phyloP scores from a whole-genome alignment of 2,888 invertebrate genomes.

The Rhaphigaster nebulosa region DNA sequence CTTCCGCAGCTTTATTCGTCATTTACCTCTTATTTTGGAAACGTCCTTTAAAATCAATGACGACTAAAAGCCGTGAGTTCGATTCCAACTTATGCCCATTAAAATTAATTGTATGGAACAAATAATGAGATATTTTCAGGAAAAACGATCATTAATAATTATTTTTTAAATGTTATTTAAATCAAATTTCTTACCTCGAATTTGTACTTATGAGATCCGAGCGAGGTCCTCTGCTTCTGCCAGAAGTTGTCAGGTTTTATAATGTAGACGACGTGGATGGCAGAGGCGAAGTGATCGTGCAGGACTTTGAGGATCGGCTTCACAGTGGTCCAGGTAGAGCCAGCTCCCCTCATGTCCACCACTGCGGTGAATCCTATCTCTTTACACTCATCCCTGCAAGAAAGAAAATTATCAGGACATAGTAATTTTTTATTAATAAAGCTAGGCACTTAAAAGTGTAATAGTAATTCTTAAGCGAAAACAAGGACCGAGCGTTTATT shows the following conservation, averaged over 20 bases:
- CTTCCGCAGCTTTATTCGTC: too few relatives aligned
- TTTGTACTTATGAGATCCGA: constrained; percentile 98
- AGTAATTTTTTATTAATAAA: not conserved
- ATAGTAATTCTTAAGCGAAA: too few relatives aligned
- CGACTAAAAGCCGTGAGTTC: too few relatives aligned
- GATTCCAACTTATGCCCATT: too few relatives aligned
- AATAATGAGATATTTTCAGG: too few relatives aligned
- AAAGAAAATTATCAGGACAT: constrained; percentile 58
- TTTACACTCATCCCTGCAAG: constrained; percentile 85
- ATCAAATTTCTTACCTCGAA: constrained; percentile 86
- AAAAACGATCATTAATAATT: too few relatives aligned
- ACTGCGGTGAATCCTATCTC: constrained; percentile 94
- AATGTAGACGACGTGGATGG: constrained; percentile 94
- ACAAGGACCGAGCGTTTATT: too few relatives aligned
- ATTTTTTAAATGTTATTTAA: too few relatives aligned
- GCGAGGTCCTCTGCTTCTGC: constrained; percentile 98
- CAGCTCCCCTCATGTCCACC: constrained; percentile 97
- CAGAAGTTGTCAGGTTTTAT: constrained; percentile 99
- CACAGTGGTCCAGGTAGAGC: constrained; percentile 94
- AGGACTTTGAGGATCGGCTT: constrained; percentile 97
- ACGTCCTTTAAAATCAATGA: too few relatives aligned
- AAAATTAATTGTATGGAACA: too few relatives aligned
- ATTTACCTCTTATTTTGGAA: too few relatives aligned
- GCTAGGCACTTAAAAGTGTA: too few relatives aligned
- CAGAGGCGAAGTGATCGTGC: constrained; percentile 93